phyloP scores from a whole-genome alignment of 2,113 vertebrate genomes.

The Tylochromis polylepis region DNA sequence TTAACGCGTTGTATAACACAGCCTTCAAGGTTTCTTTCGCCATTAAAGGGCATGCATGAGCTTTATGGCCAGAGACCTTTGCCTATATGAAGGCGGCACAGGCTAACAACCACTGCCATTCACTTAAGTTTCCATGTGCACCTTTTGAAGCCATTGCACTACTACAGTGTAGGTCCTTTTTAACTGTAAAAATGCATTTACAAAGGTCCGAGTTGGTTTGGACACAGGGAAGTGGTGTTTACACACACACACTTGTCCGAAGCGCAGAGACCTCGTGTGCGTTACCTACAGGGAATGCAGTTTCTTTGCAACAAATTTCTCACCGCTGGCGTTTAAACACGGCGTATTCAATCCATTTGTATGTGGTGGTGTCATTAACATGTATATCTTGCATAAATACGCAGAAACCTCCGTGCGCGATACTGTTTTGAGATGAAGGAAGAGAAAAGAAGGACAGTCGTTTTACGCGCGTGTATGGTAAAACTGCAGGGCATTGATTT shows the following conservation, averaged over 20 bases:
- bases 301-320: not conserved
- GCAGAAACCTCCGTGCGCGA: not conserved
- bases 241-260: slow-evolving; percentile 26
- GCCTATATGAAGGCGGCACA: slow-evolving; percentile 21
- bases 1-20: slow-evolving; percentile 25
- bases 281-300: not conserved
- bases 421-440: not conserved
- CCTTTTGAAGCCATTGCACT: not conserved
- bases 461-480: slow-evolving; percentile 34
- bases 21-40: slow-evolving; percentile 49
- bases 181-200: not conserved
- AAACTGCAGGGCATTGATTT: not conserved
- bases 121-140: slow-evolving; percentile 9
- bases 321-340: not conserved
- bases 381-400: not conserved
- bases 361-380: not conserved
- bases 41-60: slow-evolving; percentile 62
- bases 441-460: not conserved
- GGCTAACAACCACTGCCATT: not conserved
- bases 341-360: not conserved
- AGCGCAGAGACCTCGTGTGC: slow-evolving; percentile 44
- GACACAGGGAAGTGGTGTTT: slow-evolving; percentile 35
- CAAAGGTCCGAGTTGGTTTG: not conserved
- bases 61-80: slow-evolving; percentile 61
- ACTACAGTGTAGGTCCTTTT: not conserved